Base-by-base conservation (phyloP, 1,140 invertebrate genomes). In the Bombus impatiens region DNA sequence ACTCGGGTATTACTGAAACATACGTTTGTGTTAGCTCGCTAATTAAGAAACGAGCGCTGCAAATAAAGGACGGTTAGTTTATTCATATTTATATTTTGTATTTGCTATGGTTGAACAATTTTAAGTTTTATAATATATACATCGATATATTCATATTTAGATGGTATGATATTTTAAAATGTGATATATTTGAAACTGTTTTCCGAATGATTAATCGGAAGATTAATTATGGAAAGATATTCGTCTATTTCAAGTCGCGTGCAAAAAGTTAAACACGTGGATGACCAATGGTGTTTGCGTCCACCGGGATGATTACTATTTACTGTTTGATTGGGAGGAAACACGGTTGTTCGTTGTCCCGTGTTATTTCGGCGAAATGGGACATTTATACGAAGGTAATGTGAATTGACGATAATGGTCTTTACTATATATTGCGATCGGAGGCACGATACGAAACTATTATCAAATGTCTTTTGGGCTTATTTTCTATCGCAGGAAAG, bases 401-500 rank as follows among this genome's bases (percentile, higher is more conserved):
- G 22, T 6, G 28, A 35, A 75, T 74, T 22, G 4, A 75, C 18
- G 74, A 53, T 13, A 22, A 53, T 18, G 42, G 32, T 13, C 4
- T 53, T 35, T 35, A 10, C 10, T 18, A 47, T 2, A 71, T 3
- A 8, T 2, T 13, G 37, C 5, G 37, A 59, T 59, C 35, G 22
- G 22, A 10, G 25, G 3, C 22, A 22, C 32, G 53, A 35, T 32
- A 35, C 32, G 71, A 47, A 44, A 15, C 67, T 53, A 84, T 84
- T 84, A 79, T 32, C 32, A 25, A 84, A 79, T 84, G 67, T 59
- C 68, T 79, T 79, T 79, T 2, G 53, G 22, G 47, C 70, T 62
- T 72, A 40, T 79, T 84, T 47, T 25, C 2, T 42, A 9, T 40
- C 4, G 70, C 4, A 3, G 13, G 4, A 1, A 57, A 72, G 67